These are phyloP conservation scores for Tenodera sinensis DNA, from an alignment of 2,888 invertebrate genomes.

Conservation along the genomic window DNA sequence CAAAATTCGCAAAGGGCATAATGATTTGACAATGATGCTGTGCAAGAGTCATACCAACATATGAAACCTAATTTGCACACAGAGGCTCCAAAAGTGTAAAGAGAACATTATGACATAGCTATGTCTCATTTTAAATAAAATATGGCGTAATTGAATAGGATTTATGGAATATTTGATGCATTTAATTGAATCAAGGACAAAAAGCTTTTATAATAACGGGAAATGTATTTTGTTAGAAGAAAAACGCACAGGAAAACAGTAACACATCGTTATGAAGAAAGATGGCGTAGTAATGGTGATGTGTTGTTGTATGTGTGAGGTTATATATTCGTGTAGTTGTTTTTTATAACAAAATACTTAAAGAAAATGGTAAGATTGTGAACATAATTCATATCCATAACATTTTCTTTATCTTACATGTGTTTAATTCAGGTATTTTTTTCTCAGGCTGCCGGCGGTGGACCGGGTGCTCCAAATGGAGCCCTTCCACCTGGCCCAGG, in stretches of 20 bases:
- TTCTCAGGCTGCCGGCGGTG: not conserved
- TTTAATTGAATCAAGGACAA: not conserved
- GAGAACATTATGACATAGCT: not conserved
- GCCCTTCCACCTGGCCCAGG: not conserved
- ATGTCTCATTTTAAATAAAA: too few relatives aligned
- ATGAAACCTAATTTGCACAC: not conserved
- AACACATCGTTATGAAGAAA: not conserved
- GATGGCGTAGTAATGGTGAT: not conserved
- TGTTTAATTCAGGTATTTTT: not conserved
- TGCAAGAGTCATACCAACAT: not conserved
- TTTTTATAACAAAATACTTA: not conserved
- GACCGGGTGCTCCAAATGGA: slow-evolving; percentile 2
- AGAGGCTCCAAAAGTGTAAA: not conserved
- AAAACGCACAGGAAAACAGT: too few relatives aligned
- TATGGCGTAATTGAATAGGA: not conserved
- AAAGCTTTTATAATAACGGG: not conserved
- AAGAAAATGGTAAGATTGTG: not conserved
- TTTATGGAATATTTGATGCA: not conserved
- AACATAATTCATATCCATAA: not conserved
- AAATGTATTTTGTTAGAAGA: not conserved
- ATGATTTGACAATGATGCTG: too few relatives aligned
- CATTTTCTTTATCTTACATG: not conserved
- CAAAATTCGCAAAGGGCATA: too few relatives aligned
- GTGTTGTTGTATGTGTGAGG: not conserved
- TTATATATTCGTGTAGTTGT: not conserved